Evolutionary conservation across 2,797 vertebrate genomes (phyloP).

Genomic region (Phyllotis vaccarum): DNA sequence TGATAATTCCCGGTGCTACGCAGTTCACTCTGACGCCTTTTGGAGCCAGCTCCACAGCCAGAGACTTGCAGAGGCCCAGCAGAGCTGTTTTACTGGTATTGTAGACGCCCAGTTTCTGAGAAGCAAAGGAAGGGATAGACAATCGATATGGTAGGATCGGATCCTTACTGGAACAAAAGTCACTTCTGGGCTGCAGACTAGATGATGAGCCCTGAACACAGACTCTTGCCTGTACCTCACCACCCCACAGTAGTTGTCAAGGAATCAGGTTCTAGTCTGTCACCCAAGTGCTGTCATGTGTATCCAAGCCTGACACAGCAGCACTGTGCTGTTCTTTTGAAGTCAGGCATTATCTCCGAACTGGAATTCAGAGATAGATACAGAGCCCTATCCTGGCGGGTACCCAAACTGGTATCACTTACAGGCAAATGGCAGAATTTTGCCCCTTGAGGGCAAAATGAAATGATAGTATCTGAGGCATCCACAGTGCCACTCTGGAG

Average conservation of each 20-base stretch:
- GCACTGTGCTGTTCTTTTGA: not conserved
- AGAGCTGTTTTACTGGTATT: constrained; percentile 93
- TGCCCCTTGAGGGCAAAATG: not conserved
- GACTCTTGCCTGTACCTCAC: not conserved
- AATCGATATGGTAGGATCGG: not conserved
- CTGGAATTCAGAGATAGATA: not conserved
- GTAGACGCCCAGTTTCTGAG: constrained; percentile 90
- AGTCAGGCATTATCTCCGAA: not conserved
- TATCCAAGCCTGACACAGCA: not conserved
- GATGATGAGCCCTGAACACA: not conserved
- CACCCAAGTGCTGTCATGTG: not conserved
- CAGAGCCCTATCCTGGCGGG: not conserved
- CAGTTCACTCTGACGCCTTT: constrained; percentile 92
- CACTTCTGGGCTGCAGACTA: not conserved
- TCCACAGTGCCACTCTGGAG: not conserved
- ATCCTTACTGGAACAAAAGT: not conserved
- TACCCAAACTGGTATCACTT: not conserved
- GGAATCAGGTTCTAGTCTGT: not conserved
- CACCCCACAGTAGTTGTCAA: not conserved
- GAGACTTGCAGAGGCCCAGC: constrained; percentile 89
- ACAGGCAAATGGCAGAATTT: not conserved
- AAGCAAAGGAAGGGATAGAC: not conserved
- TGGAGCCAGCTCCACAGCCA: constrained; percentile 90
- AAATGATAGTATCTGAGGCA: not conserved
- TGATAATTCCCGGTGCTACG: constrained; percentile 93